Percentiles rank a stretch among this genome's conserved stretches.
These are phyloP conservation scores for Phthorimaea operculella DNA, from an alignment of 1,140 invertebrate genomes.

Conservation along the genomic window DNA sequence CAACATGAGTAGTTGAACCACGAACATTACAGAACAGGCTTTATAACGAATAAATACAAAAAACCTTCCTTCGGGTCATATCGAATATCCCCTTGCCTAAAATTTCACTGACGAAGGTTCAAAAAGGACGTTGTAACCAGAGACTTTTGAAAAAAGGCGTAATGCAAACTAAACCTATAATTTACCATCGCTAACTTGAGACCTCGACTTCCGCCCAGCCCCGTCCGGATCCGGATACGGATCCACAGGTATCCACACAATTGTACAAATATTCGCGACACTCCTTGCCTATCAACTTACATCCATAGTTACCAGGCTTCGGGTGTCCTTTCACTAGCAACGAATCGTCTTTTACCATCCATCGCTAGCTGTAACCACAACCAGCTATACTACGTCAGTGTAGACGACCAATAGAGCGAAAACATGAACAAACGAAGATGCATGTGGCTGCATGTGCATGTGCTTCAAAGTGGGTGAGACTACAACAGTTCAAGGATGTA, in stretches of 20 bases:
- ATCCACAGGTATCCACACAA: slow-evolving; percentile 32
- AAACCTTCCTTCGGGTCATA: too few species aligned
- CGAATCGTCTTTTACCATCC: too few species aligned
- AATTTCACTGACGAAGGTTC: too few species aligned
- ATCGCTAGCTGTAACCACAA: too few species aligned
- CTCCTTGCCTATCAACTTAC: slow-evolving; percentile 22
- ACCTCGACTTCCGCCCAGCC: slow-evolving; percentile 23
- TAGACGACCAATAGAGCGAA: too few species aligned
- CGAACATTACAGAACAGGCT: too few species aligned
- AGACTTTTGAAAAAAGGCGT: background rate
- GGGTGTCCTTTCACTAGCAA: too few species aligned
- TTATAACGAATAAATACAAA: too few species aligned
- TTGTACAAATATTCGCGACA: slow-evolving; percentile 43
- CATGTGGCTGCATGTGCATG: slow-evolving; percentile 10
- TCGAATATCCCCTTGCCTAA: too few species aligned
- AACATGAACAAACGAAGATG: too few species aligned
- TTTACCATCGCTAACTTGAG: slow-evolving; percentile 21
- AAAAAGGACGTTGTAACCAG: background rate
- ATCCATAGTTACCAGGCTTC: background rate
- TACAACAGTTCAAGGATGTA: slow-evolving; percentile 6
- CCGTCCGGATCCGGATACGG: slow-evolving; percentile 23
- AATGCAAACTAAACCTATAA: slow-evolving; percentile 15
- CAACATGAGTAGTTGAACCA: too few species aligned
- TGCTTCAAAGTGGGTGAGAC: slow-evolving; percentile 9
- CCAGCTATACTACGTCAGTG: too few species aligned